Evolutionary conservation across 2,888 invertebrate species (phyloP).

Genomic region (Dryobota labecula): DNA sequence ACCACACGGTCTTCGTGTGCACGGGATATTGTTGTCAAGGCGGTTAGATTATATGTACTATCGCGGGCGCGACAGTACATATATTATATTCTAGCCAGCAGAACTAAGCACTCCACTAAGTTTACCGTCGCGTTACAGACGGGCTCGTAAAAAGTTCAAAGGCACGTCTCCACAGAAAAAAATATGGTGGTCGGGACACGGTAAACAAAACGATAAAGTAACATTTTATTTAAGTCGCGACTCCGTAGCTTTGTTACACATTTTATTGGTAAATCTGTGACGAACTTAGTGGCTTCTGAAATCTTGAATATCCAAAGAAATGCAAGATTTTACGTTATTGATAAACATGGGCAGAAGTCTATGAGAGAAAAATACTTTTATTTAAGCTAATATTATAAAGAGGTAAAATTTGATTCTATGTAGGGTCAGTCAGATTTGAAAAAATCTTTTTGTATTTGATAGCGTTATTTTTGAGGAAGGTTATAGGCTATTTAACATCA

Average conservation of each 20-base stretch:
- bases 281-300: neutral
- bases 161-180: constrained; percentile 74
- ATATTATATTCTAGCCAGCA: constrained; percentile 2
- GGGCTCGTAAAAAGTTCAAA: constrained; percentile 76
- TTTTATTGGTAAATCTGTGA: constrained; percentile 44
- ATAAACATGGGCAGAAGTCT: neutral
- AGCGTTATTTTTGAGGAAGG: no score
- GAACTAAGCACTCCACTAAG: constrained; percentile 58
- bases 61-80: no score
- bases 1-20: no score
- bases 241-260: constrained; percentile 62
- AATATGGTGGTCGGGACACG: constrained; percentile 72
- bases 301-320: neutral
- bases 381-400: no score
- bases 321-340: neutral
- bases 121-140: constrained; percentile 66
- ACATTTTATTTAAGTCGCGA: constrained; percentile 74
- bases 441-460: no score
- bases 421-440: no score
- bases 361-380: neutral
- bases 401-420: no score
- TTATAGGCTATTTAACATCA: no score
- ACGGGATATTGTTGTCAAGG: no score
- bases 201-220: constrained; percentile 87
- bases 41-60: no score